Percentiles rank a stretch among this genome's conserved stretches.
phyloP scores from a whole-genome alignment of 2,888 invertebrate species.

The Xestia rhomboidea region DNA sequence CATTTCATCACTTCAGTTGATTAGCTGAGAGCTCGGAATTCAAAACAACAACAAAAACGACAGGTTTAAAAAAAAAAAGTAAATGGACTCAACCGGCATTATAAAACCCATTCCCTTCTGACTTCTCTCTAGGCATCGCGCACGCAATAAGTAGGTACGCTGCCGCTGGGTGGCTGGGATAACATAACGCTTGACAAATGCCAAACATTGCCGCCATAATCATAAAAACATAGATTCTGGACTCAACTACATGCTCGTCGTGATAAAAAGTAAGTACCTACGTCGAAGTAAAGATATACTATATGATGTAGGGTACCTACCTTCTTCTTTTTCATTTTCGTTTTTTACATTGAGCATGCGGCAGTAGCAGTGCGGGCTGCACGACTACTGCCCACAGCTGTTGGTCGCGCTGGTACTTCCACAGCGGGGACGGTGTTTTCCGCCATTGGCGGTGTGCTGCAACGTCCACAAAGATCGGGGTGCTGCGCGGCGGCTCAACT shows the following conservation, averaged over 20 bases:
- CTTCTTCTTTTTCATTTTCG: neutral
- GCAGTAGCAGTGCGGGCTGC: too few species aligned
- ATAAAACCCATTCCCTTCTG: neutral
- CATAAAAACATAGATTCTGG: neutral
- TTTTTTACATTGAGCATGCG: too few species aligned
- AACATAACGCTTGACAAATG: neutral
- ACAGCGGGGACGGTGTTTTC: neutral
- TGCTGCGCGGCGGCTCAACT: neutral
- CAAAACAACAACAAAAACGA: neutral
- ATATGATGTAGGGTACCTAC: neutral
- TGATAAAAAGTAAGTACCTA: too few species aligned
- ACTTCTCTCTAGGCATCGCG: neutral
- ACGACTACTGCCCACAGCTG: neutral
- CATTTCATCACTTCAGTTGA: neutral
- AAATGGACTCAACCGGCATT: neutral
- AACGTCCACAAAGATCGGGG: neutral
- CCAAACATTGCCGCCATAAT: too few species aligned
- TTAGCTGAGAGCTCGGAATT: neutral
- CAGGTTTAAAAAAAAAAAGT: neutral
- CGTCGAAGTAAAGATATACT: too few species aligned
- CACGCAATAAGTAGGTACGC: too few species aligned
- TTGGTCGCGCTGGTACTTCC: neutral
- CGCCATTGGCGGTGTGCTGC: neutral
- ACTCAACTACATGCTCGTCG: too few species aligned
- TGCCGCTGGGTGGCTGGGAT: neutral